Base-by-base conservation (phyloP, 2,113 vertebrate genomes). In the Xiphophorus maculatus region DNA sequence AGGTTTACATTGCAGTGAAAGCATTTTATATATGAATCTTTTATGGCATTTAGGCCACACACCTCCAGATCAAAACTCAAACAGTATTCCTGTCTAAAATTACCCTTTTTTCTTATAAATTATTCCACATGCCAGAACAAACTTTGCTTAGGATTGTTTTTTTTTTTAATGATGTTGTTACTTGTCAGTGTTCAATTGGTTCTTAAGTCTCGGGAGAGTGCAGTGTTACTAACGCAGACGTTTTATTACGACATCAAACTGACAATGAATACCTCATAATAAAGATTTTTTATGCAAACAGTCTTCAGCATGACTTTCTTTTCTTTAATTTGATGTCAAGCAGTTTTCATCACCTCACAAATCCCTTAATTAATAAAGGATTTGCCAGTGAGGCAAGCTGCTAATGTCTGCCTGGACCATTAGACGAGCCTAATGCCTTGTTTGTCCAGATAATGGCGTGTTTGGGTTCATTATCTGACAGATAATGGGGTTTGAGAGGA, bases 241-340 rank as follows among this genome's bases (percentile, higher is more conserved):
- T 90, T 91, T 62, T 58, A 58, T 11, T n/a, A 58, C 62, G 64
- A 63, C 71, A 71, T 77, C 63, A 79, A 74, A 82, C 71, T 69
- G 72, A 40, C 74, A 82, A 66, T 74, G 68, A 83, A 91, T 83
- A 89, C 88, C 89, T 89, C 89, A 84, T 30, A 86, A 79, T 93
- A 91, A 90, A 91, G 28, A 22, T 17, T 37, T 73, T 81, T 79
- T 73, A 79, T 80, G 81, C 84, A 86, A 72, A 8, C 19, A 71
- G 5, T 37, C 51, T 13, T 69, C 25, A 48, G 69, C 54, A 17
- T 60, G 19, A 30, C 37, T 30, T 60, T 27, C 81, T 33, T 60
- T n/a, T 58, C 22, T n/a, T 73, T 85, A 64, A 48, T 73, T 82
- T 27, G 15, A 71, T 71, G 22, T 33, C 48, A 4, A 54, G 28